Percentiles rank a stretch among this genome's conserved stretches.
Evolutionary conservation across 2,888 invertebrate genomes (phyloP).

Genomic region (Megamerina dolium): DNA sequence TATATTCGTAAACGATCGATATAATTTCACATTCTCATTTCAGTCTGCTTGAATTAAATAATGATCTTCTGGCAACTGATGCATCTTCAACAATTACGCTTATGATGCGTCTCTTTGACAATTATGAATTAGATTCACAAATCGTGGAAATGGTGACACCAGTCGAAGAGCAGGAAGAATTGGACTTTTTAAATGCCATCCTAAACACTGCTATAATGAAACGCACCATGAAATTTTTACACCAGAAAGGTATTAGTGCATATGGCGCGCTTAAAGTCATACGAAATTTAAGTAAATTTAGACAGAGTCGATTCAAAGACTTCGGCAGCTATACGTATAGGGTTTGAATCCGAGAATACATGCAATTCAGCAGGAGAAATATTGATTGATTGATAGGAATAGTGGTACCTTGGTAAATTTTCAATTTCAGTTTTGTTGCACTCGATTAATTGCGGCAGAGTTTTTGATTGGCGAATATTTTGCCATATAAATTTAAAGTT

Average conservation of each 20-base stretch:
- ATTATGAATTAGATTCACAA: constrained; percentile 33
- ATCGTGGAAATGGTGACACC: constrained; percentile 25
- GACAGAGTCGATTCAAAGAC: no score
- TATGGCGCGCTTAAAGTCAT: no score
- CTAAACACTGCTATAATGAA: constrained; percentile 37
- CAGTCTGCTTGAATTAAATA: constrained; percentile 34
- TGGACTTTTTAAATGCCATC: constrained; percentile 33
- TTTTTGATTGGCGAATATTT: no score
- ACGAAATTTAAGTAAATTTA: no score
- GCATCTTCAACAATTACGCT: constrained; percentile 31
- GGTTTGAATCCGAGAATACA: no score
- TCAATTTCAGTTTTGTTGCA: no score
- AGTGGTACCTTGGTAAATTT: no score
- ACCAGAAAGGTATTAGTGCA: constrained; percentile 24
- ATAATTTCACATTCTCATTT: not conserved
- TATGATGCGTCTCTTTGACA: constrained; percentile 34
- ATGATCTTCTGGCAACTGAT: constrained; percentile 27
- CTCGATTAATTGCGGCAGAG: no score
- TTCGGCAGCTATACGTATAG: no score
- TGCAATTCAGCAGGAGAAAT: no score
- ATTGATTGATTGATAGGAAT: no score
- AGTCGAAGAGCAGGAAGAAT: constrained; percentile 33
- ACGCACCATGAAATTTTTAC: constrained; percentile 33
- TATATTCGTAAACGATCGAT: not conserved
- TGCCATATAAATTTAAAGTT: no score